Conservation (phyloP, 2,888 invertebrate species). For the Hydropsyche betteni region DNA sequence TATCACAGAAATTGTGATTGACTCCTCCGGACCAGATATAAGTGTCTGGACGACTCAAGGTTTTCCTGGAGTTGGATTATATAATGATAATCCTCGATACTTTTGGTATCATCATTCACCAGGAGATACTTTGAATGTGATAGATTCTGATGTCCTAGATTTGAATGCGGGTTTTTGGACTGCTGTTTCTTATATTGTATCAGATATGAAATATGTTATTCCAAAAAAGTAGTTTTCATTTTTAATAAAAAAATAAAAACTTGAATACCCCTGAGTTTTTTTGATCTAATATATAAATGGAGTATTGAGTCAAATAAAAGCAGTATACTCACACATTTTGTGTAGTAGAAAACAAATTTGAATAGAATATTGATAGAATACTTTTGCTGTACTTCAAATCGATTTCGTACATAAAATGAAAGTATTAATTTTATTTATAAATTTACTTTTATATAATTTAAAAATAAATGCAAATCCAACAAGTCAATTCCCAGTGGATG, state of each 20-base stretch:
- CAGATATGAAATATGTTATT: constrained; percentile 76
- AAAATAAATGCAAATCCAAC: not conserved
- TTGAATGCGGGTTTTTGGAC: constrained; percentile 81
- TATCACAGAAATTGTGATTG: constrained; percentile 67
- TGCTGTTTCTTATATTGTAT: constrained; percentile 78
- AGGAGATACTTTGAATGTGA: constrained; percentile 82
- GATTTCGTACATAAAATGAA: too few species aligned
- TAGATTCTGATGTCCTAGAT: constrained; percentile 75
- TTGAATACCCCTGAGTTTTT: not conserved
- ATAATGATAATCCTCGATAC: constrained; percentile 76
- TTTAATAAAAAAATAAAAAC: not conserved
- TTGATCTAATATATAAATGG: too few species aligned
- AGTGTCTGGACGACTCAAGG: constrained; percentile 69
- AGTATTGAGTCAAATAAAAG: too few species aligned
- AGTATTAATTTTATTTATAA: too few species aligned
- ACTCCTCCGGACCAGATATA: constrained; percentile 76
- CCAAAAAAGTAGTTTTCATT: constrained; percentile 60
- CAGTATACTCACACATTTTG: too few species aligned
- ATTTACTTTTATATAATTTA: not conserved
- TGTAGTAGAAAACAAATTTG: too few species aligned
- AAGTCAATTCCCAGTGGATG: not conserved
- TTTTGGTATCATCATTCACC: constrained; percentile 80
- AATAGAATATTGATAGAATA: too few species aligned
- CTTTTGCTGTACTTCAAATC: too few species aligned
- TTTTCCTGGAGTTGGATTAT: constrained; percentile 75